Evolutionary conservation across 2,888 invertebrate species (phyloP).

Genomic region (Ectropis crepuscularia): DNA sequence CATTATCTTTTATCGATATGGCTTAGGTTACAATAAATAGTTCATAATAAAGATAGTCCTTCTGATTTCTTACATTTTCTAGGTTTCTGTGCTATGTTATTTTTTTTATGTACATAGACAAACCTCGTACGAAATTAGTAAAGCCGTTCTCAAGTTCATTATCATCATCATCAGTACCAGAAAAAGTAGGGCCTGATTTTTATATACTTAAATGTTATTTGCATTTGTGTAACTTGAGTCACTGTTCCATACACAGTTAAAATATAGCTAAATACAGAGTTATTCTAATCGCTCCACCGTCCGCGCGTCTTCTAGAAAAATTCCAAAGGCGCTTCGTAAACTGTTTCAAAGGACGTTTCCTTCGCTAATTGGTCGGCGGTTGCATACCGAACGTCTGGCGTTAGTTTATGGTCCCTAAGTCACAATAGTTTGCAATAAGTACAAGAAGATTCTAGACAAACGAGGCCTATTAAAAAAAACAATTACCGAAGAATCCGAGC

Average conservation of each 20-base stretch:
- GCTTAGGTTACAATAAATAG: no score
- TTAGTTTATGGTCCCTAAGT: constrained; percentile 30
- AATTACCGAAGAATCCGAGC: neutral
- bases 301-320: constrained; percentile 46
- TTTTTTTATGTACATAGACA: no score
- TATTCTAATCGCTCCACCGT: constrained; percentile 41
- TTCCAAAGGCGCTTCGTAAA: constrained; percentile 57
- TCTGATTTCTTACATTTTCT: no score
- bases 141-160: no score
- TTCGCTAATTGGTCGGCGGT: constrained; percentile 56
- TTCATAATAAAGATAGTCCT: no score
- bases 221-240: neutral
- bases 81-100: no score
- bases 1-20: no score
- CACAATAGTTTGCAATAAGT: constrained; percentile 39
- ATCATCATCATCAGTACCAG: no score
- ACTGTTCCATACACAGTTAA: neutral
- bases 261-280: constrained; percentile 23
- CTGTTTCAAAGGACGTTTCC: constrained; percentile 59
- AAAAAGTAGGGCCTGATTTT: no score
- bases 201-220: no score
- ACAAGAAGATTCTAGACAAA: constrained; percentile 10
- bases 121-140: no score
- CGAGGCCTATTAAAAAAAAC: neutral
- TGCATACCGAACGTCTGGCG: constrained; percentile 43